Evolutionary conservation across 2,888 invertebrate genomes (phyloP).

Genomic region (Spisula subtruncata): DNA sequence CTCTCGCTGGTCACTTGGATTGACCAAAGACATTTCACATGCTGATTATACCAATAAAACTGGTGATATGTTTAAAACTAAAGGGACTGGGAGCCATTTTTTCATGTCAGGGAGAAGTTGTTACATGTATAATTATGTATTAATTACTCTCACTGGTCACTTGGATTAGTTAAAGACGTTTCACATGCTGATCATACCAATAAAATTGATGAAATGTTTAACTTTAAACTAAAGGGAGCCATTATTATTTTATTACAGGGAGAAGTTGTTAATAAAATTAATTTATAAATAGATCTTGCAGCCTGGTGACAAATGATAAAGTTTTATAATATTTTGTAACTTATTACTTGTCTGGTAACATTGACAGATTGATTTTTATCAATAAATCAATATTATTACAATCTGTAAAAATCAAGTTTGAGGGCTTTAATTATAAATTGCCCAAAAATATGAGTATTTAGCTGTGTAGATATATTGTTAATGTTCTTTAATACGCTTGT

Average conservation of each 20-base stretch:
- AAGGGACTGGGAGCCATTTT: not conserved
- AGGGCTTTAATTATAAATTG: not conserved
- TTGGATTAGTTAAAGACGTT: too few species aligned
- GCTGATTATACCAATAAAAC: too few species aligned
- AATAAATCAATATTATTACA: not conserved
- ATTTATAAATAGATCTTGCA: not conserved
- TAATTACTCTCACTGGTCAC: not conserved
- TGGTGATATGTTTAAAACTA: not conserved
- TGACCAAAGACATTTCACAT: too few species aligned
- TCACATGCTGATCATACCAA: too few species aligned
- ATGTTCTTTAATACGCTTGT: not conserved
- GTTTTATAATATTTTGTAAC: not conserved
- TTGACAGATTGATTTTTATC: not conserved
- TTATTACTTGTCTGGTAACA: not conserved
- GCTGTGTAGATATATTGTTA: not conserved
- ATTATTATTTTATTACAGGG: not conserved
- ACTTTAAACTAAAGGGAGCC: not conserved
- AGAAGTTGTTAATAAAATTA: not conserved
- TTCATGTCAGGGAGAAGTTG: not conserved
- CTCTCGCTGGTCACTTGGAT: constrained; percentile 2
- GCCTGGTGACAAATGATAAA: not conserved
- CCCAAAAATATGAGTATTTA: not conserved
- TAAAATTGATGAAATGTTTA: not conserved
- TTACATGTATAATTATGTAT: not conserved
- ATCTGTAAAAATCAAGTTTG: not conserved